Conservation (phyloP, 2,888 invertebrate genomes). For the Abscondita cerata region DNA sequence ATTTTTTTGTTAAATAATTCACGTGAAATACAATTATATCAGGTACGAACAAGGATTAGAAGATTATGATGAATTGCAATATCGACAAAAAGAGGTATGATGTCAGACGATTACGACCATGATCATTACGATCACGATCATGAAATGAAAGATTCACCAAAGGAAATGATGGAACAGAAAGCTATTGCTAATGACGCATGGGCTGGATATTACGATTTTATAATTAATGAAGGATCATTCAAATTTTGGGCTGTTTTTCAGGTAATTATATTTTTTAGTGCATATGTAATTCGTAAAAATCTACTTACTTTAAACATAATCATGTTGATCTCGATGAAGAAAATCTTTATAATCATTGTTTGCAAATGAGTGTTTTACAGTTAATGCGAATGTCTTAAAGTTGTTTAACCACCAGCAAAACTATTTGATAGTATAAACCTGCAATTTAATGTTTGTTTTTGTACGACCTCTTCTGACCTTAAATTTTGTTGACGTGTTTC, state of each 20-base stretch:
- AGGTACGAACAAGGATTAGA: constrained; percentile 53
- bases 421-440: not conserved
- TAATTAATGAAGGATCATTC: constrained; percentile 87
- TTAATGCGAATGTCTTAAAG: constrained; percentile 25
- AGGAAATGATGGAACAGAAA: constrained; percentile 62
- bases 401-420: constrained; percentile 20
- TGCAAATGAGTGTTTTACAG: constrained; percentile 22
- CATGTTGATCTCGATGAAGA: not conserved
- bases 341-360: constrained; percentile 20
- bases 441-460: not conserved
- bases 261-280: no score
- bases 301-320: not conserved
- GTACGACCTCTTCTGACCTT: constrained; percentile 13
- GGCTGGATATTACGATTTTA: constrained; percentile 84
- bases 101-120: constrained; percentile 61
- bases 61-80: constrained; percentile 53
- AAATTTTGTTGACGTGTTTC: constrained; percentile 14
- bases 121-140: constrained; percentile 61
- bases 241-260: constrained; percentile 90
- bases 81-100: constrained; percentile 56
- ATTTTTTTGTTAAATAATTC: not conserved
- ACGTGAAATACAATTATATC: not conserved
- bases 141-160: constrained; percentile 58
- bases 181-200: constrained; percentile 74
- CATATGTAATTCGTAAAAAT: no score